phyloP scores from a whole-genome alignment of 2,797 vertebrate species.

The Danio kyathit region DNA sequence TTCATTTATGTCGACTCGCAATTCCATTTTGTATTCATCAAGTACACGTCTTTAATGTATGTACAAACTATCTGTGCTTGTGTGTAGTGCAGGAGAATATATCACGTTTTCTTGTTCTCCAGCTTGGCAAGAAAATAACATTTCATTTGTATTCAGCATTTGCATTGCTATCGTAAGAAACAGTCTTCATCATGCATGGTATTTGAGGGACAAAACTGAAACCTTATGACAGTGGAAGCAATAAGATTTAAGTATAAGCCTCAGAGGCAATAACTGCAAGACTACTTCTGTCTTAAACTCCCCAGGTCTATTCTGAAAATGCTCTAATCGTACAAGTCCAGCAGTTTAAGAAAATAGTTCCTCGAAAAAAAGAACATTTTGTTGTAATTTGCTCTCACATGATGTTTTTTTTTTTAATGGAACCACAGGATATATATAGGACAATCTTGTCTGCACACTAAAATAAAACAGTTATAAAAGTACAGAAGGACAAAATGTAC shows the following conservation, averaged over 20 bases:
- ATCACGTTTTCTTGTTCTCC: background rate
- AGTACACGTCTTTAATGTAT: constrained; percentile 2
- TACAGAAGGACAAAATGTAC: background rate
- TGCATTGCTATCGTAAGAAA: constrained; percentile 21
- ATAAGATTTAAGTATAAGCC: constrained; percentile 39
- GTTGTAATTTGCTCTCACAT: background rate
- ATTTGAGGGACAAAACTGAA: constrained; percentile 32
- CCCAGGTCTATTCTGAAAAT: background rate
- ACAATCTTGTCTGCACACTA: background rate
- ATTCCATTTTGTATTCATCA: constrained; percentile 27
- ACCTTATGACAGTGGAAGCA: constrained; percentile 29
- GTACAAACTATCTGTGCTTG: background rate
- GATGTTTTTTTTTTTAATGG: background rate
- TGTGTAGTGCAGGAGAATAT: background rate
- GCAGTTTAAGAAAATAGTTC: background rate
- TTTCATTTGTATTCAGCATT: constrained; percentile 36
- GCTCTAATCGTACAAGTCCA: constrained; percentile 26
- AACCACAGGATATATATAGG: background rate
- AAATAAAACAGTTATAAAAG: background rate
- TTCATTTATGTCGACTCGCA: constrained; percentile 28
- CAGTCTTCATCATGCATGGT: background rate
- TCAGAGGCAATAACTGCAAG: constrained; percentile 31
- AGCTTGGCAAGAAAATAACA: constrained; percentile 13
- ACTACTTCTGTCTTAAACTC: constrained; percentile 8
- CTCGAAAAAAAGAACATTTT: background rate